Base-by-base conservation (phyloP, 2,113 vertebrate species). In the Barbus barbus region DNA sequence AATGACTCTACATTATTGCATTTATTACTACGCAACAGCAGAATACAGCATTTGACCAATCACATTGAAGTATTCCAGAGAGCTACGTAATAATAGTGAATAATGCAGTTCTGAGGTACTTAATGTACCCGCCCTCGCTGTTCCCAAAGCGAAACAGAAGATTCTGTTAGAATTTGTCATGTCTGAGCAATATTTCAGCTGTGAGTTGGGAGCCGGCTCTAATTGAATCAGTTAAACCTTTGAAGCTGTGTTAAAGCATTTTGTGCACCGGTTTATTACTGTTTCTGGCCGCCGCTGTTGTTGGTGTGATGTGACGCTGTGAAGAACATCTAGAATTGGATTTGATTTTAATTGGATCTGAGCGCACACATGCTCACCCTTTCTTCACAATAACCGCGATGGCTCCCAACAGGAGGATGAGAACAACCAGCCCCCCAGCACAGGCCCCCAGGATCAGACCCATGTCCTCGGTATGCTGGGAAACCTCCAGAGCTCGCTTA, bases 391-490 rank as follows among this genome's bases (percentile, higher is more conserved):
- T 91, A 14, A 98, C 9, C 26, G 98, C 96, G 78, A 98, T 95
- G 88, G 95, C 96, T 60, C 97, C 97, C 83, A 99, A 92, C 6
- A 99, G 94, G 78, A 98, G 94, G 9, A 97, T 96, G 63, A 98
- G 95, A 53, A 97, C 94, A 0, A 96, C 95, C 65, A 98, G 95
- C 0, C 96, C 97, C 0, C 97, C 97, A 0, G 95, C 96, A 83
- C 97, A 98, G 88, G 97, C 96, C 14, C 97, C 97, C 78, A 99
- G 92, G 90, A 98, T 97, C 83, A 98, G 92, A 0, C 98, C 97
- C 97, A 98, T 98, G 93, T 98, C 97, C 89, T 98, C 97, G 0
- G 96, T 95, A 83, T 95, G 96, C 93, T 98, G 97, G 0, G 97
- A 97, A 41, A 97, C 96, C 87, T 98, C 97, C 89, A 98, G 86